A percentile compares a stretch with the other conserved stretches of the same genome.
Evolutionary conservation across 2,888 invertebrate species (phyloP).

Genomic region (Erebia palarica): DNA sequence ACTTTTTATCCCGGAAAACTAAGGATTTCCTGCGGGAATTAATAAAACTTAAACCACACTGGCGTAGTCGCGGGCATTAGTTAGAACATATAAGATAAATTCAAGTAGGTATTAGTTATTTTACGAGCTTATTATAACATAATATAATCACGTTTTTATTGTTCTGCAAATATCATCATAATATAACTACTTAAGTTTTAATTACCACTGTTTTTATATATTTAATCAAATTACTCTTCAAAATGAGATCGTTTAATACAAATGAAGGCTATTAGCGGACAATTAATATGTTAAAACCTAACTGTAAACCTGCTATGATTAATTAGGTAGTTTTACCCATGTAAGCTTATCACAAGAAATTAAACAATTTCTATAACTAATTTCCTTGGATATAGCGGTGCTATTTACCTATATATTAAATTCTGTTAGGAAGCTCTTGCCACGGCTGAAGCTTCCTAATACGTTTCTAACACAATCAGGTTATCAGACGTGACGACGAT

Average conservation of each 20-base stretch:
- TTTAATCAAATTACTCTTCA: background rate
- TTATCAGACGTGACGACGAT: no score
- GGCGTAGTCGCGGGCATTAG: no score
- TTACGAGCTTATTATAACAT: no score
- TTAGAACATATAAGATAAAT: no score
- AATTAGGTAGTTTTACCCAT: constrained; percentile 1
- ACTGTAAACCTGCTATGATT: constrained; percentile 19
- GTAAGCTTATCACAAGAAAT: background rate
- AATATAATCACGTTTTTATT: background rate
- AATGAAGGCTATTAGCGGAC: constrained; percentile 20
- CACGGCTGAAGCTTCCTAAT: no score
- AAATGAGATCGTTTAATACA: constrained; percentile 7
- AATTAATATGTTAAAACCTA: constrained; percentile 25
- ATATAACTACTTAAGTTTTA: constrained; percentile 1
- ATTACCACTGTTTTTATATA: background rate
- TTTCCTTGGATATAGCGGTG: background rate
- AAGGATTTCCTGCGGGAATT: no score
- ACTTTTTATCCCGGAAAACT: no score
- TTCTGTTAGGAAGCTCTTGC: no score
- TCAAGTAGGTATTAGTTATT: no score
- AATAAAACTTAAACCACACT: no score
- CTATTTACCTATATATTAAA: no score
- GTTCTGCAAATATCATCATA: constrained; percentile 4
- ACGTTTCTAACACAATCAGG: no score
- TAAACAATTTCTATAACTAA: background rate